Base-by-base conservation (phyloP, 2,113 vertebrate genomes). In the Calonectris borealis region DNA sequence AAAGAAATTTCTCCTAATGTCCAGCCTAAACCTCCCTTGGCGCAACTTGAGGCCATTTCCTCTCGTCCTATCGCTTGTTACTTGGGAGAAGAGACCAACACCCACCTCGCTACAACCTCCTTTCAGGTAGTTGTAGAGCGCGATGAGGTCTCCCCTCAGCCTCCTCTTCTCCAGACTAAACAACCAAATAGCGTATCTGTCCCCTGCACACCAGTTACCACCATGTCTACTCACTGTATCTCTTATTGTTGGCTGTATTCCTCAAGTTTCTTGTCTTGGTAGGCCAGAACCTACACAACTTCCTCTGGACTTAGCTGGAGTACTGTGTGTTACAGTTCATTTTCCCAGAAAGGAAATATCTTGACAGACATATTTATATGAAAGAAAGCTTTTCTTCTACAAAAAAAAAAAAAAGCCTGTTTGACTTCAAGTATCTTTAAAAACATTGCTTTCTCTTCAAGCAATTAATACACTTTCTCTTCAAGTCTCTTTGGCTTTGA, bases 291-390 rank as follows among this genome's bases (percentile, higher is more conserved):
- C 24, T 70, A 49, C 55, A 54, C 25, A 64, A 4, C 16, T 96
- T 94, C 87, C 96, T 95, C 90, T 87, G 75, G 49, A 88, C 42
- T 68, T 85, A 55, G 61, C 62, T 87, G 75, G 29, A 93, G 38
- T 49, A 82, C 34, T 75, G 49, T 36, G 21, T 79, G 48, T 83
- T 76, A 54, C 26, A 82, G 60, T 86, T 79, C 34, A 73, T 93
- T 93, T 79, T 89, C 48, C 46, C 76, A 90, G 77, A 94, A 78
- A 71, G 90, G 83, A 96, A 95, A 26, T 90, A 82, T 66, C 20
- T 85, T 92, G 66, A 89, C 70, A 85, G 19, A 29, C 2, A 17
- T 54, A 60, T 94, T 89, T 90, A 75, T 77, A 49, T 80, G 60
- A 64, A 91, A n/a, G 71, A 94, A 89, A 83, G 26, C 9, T 55